Evolutionary conservation across 2,888 invertebrate species (phyloP).

Genomic region (Salticus scenicus): DNA sequence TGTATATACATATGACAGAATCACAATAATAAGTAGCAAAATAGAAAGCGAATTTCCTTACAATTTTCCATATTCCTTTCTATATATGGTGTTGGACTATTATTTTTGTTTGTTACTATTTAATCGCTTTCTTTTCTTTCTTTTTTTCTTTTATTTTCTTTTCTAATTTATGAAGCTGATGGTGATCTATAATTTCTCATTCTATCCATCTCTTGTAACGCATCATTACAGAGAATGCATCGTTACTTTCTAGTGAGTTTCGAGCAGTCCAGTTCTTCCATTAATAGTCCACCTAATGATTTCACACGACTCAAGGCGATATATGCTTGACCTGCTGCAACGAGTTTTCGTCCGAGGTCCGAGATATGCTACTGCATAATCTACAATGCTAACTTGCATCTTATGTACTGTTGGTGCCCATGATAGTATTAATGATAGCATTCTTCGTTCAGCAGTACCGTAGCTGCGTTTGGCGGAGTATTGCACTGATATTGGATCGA

Average conservation of each 20-base stretch:
- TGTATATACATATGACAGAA: not conserved
- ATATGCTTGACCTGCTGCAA: not conserved
- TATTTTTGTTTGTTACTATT: slow-evolving; percentile 22
- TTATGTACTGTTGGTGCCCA: slow-evolving; percentile 30
- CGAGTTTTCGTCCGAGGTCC: not conserved
- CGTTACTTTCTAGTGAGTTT: slow-evolving; percentile 14
- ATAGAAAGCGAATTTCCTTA: not conserved
- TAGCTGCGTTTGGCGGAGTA: slow-evolving; percentile 24
- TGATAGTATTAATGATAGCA: slow-evolving; percentile 37
- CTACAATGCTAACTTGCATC: slow-evolving; percentile 15
- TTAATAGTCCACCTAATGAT: slow-evolving; percentile 17
- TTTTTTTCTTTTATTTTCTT: no score
- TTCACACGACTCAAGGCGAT: slow-evolving; percentile 1
- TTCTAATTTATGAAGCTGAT: slow-evolving; percentile 22
- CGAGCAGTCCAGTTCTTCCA: slow-evolving; percentile 19
- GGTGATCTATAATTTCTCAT: slow-evolving; percentile 24
- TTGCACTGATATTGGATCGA: not conserved
- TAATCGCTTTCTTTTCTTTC: slow-evolving; percentile 8
- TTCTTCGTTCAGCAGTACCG: slow-evolving; percentile 30
- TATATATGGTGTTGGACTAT: slow-evolving; percentile 3
- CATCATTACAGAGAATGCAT: slow-evolving; percentile 6
- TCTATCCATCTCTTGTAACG: slow-evolving; percentile 10
- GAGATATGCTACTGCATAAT: slow-evolving; percentile 6
- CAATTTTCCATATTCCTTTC: slow-evolving; percentile 5
- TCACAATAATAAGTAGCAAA: not conserved